These are phyloP conservation scores for Gymnarchus niloticus DNA, from an alignment of 2,113 vertebrate species.

Conservation along the genomic window DNA sequence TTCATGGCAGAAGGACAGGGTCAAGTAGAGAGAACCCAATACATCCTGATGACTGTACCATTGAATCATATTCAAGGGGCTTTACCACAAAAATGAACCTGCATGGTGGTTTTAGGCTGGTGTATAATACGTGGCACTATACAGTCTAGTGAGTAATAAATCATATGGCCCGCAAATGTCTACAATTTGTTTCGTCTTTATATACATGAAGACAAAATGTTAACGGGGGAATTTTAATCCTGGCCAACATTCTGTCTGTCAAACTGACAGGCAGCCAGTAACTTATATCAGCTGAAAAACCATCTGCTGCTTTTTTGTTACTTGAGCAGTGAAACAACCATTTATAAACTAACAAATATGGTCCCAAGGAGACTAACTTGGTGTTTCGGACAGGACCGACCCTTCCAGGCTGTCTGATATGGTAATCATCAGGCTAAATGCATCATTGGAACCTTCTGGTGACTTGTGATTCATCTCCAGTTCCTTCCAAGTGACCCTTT, in stretches of 20 bases:
- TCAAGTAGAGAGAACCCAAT: neutral
- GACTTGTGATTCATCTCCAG: neutral
- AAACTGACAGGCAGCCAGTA: neutral
- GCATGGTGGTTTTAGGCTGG: neutral
- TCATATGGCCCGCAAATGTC: neutral
- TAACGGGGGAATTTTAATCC: neutral
- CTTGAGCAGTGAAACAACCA: neutral
- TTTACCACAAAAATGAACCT: neutral
- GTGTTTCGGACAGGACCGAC: neutral
- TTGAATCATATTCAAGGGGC: neutral
- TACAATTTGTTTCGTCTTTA: neutral
- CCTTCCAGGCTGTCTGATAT: neutral
- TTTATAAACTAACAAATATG: no score
- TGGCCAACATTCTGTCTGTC: neutral
- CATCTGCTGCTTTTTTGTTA: neutral
- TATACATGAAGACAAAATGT: neutral
- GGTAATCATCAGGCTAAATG: neutral
- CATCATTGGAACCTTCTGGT: neutral
- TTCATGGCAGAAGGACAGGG: neutral
- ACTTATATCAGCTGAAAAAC: neutral
- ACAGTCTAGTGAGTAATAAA: neutral
- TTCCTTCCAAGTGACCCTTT: neutral
- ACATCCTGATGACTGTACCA: neutral
- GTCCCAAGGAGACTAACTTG: constrained; percentile 10
- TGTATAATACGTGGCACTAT: neutral